These are phyloP conservation scores for Pseudolycoriella hygida DNA, from an alignment of 2,888 invertebrate species.

Conservation along the genomic window DNA sequence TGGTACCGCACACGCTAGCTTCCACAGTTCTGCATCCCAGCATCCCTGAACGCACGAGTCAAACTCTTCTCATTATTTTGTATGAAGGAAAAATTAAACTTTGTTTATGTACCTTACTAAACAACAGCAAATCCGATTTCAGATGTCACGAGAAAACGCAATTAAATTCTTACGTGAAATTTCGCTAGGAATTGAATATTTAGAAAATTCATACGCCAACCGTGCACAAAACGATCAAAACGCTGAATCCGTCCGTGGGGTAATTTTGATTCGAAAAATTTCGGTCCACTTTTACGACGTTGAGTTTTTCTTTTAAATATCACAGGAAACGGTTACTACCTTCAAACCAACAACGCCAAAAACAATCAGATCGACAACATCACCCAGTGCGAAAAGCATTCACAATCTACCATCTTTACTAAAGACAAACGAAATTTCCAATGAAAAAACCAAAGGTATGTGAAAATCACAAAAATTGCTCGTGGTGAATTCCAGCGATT, in stretches of 20 bases:
- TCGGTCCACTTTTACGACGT: too few relatives aligned
- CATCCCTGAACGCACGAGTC: too few relatives aligned
- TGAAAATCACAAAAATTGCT: too few relatives aligned
- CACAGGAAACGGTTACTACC: conserved; percentile 9
- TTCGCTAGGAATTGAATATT: conserved; percentile 51
- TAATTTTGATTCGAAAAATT: background rate
- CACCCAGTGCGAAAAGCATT: conserved; percentile 16
- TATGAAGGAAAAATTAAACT: too few relatives aligned
- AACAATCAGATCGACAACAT: conserved; percentile 13
- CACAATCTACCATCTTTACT: conserved; percentile 23
- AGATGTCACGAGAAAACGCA: conserved; percentile 62
- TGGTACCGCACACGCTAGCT: too few relatives aligned
- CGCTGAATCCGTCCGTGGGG: background rate
- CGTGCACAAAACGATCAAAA: conserved; percentile 18
- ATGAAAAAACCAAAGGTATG: conserved; percentile 15
- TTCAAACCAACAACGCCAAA: conserved; percentile 17
- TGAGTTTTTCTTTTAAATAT: background rate
- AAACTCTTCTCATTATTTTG: too few relatives aligned
- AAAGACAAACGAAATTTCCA: conserved; percentile 22
- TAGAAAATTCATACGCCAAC: conserved; percentile 34
- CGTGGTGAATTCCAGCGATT: background rate
- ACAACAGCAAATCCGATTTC: too few relatives aligned
- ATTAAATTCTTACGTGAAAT: conserved; percentile 58
- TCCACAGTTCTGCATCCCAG: too few relatives aligned
- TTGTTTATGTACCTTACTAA: too few relatives aligned